Percentiles rank a stretch among this genome's conserved stretches.
phyloP scores from a whole-genome alignment of 2,113 vertebrate genomes.

The Hiodon tergisus region DNA sequence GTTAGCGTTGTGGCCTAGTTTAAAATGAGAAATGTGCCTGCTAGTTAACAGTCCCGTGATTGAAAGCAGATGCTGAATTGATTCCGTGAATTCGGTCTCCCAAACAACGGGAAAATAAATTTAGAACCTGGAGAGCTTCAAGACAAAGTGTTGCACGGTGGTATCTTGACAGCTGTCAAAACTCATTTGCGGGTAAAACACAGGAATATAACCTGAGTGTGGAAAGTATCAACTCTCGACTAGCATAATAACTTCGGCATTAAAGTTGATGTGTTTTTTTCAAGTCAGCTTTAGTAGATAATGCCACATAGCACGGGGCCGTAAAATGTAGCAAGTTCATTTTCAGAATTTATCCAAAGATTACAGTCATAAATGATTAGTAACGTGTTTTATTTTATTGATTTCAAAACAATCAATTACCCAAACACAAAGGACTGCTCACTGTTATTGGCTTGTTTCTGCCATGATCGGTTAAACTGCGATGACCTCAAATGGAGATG shows the following conservation, averaged over 20 bases:
- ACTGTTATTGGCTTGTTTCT: no score
- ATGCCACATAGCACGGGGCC: neutral
- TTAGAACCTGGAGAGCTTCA: neutral
- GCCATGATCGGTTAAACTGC: no score
- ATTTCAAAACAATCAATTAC: no score
- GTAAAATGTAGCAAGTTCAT: neutral
- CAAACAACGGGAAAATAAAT: neutral
- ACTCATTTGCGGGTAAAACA: neutral
- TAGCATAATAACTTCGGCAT: neutral
- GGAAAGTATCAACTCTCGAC: neutral
- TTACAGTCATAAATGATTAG: no score
- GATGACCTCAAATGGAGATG: no score
- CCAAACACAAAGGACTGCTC: no score
- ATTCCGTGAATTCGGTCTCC: neutral
- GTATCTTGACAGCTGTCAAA: conserved; percentile 10
- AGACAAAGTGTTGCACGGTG: neutral
- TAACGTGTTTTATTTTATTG: no score
- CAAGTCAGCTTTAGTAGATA: no score
- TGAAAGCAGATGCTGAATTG: neutral
- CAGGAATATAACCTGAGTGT: neutral
- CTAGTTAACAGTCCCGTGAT: neutral
- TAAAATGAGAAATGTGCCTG: neutral
- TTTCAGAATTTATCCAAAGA: no score
- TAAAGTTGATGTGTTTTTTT: neutral
- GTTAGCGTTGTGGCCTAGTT: neutral